Conservation (phyloP, 2,888 invertebrate genomes). For the Iphiclides podalirius region DNA sequence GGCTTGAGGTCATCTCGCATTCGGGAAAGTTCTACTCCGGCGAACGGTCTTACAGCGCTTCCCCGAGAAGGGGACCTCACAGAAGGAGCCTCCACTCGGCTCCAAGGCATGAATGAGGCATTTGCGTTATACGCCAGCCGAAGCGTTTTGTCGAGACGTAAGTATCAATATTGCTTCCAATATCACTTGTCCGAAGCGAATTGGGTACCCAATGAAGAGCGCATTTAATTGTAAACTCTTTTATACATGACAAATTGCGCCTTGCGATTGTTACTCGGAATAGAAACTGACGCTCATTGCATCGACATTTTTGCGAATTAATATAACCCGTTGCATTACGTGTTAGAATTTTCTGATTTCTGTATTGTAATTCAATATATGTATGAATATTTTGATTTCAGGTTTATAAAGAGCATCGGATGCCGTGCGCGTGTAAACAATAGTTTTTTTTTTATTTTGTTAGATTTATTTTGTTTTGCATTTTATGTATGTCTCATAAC, state of each 20-base stretch:
- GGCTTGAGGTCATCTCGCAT: conserved; percentile 93
- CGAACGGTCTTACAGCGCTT: conserved; percentile 58
- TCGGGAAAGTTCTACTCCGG: conserved; percentile 79
- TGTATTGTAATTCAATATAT: too few relatives aligned
- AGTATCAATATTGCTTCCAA: conserved; percentile 25
- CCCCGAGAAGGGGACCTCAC: conserved; percentile 52
- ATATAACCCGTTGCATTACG: too few relatives aligned
- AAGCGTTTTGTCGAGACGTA: conserved; percentile 11
- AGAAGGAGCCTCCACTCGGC: conserved; percentile 48
- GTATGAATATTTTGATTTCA: conserved; percentile 57
- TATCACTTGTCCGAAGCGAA: conserved; percentile 27
- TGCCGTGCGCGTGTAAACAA: conserved; percentile 39
- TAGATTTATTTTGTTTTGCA: conserved; percentile 53
- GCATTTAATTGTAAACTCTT: conserved; percentile 21
- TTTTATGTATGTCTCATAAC: conserved; percentile 49
- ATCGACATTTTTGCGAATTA: too few relatives aligned
- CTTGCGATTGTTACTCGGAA: too few relatives aligned
- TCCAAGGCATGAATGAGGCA: conserved; percentile 65
- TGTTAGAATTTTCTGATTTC: too few relatives aligned
- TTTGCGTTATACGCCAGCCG: background rate
- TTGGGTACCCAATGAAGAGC: conserved; percentile 37
- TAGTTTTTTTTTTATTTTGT: conserved; percentile 39
- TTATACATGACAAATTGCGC: conserved; percentile 15
- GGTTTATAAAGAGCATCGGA: conserved; percentile 39
- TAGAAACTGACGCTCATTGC: too few relatives aligned